Conservation (phyloP, 2,888 invertebrate genomes). For the Drosophila sordidapex region DNA sequence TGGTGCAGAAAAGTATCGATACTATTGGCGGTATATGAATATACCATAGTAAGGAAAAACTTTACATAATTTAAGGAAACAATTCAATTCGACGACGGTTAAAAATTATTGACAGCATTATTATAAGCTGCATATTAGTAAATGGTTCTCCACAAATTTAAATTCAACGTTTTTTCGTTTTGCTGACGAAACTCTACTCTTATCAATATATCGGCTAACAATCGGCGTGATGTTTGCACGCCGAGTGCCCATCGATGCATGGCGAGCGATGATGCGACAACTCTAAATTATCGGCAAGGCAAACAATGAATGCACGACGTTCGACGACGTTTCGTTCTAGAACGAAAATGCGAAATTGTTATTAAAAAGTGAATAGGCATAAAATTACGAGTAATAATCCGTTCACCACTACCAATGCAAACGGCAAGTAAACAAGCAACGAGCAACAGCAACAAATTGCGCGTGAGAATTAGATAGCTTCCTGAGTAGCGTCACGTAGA, state of each 20-base stretch:
- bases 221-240: background rate
- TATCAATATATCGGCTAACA: conserved; percentile 22
- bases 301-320: conserved; percentile 64
- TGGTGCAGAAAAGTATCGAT: background rate
- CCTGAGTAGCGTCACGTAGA: conserved; percentile 78
- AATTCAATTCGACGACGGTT: background rate
- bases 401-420: conserved; percentile 55
- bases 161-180: background rate
- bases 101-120: background rate
- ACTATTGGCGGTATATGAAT: too few species aligned
- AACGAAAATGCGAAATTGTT: conserved; percentile 63
- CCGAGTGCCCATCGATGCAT: conserved; percentile 15
- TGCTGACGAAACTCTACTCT: background rate
- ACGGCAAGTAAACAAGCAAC: conserved; percentile 30
- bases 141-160: background rate
- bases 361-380: conserved; percentile 54
- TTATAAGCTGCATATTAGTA: background rate
- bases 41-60: background rate
- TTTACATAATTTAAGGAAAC: background rate
- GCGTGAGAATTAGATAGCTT: conserved; percentile 63
- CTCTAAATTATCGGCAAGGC: conserved; percentile 60
- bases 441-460: conserved; percentile 45
- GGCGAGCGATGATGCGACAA: conserved; percentile 23
- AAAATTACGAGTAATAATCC: conserved; percentile 35
- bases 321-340: conserved; percentile 58